A percentile compares a stretch with the other conserved stretches of the same genome.
Conservation (phyloP, 2,888 invertebrate species). For the Rugalucina vietnamica region DNA sequence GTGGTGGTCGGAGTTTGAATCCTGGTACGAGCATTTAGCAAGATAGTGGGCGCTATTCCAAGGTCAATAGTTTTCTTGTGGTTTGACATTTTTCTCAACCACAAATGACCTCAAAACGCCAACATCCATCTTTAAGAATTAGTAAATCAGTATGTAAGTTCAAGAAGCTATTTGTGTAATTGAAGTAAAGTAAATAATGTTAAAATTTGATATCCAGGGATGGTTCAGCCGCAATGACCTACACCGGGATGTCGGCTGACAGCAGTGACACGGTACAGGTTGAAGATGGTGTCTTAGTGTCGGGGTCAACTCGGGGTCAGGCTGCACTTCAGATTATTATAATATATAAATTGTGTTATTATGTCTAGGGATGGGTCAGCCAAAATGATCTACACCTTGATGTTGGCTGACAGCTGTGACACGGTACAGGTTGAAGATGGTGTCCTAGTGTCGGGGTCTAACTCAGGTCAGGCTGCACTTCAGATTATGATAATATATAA, state of each 20-base stretch:
- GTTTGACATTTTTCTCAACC: too few species aligned
- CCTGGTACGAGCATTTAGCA: too few species aligned
- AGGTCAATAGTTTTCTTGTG: too few species aligned
- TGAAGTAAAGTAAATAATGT: too few species aligned
- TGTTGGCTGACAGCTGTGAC: conserved; percentile 56
- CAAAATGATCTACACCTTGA: conserved; percentile 74
- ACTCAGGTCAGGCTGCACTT: conserved; percentile 85
- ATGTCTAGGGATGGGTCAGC: conserved; percentile 79
- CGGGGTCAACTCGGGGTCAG: conserved; percentile 83
- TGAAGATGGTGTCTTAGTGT: conserved; percentile 72
- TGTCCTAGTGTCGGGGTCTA: conserved; percentile 76
- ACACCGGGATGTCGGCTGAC: conserved; percentile 65
- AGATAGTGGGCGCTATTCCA: too few species aligned
- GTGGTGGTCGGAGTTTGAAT: too few species aligned
- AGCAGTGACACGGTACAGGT: conserved; percentile 73
- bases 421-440: conserved; percentile 74
- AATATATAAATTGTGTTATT: too few species aligned
- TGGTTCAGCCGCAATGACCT: conserved; percentile 78
- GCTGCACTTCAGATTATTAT: conserved; percentile 86
- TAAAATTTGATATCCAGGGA: conserved; percentile 80
- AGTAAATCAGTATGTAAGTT: too few species aligned
- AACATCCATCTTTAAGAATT: too few species aligned
- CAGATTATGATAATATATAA: too few species aligned
- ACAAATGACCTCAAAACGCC: too few species aligned
- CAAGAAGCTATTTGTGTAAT: too few species aligned